phyloP scores from a whole-genome alignment of 2,888 invertebrate genomes.

The Steinernema carpocapsae region DNA sequence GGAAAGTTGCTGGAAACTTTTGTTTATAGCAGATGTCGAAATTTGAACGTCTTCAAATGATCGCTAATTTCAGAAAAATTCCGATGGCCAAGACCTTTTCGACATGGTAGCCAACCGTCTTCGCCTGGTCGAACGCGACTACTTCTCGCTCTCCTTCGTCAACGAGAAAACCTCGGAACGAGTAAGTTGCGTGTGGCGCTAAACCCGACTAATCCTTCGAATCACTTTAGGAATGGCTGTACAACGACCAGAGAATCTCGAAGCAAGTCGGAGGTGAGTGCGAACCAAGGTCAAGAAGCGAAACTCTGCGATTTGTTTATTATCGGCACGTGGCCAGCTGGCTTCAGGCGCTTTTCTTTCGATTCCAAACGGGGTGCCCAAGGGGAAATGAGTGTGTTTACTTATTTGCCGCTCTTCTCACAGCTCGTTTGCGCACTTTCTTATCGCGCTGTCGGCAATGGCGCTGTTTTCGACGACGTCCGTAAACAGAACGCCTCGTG shows the following conservation, averaged over 20 bases:
- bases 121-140: slow-evolving; percentile 61
- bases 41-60: too few relatives aligned
- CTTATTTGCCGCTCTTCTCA: not conserved
- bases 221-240: slow-evolving; percentile 61
- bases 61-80: slow-evolving; percentile 53
- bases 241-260: slow-evolving; percentile 64
- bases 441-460: slow-evolving; percentile 7
- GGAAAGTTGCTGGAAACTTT: too few relatives aligned
- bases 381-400: slow-evolving; percentile 5
- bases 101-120: slow-evolving; percentile 52
- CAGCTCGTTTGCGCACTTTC: not conserved
- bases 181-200: not conserved
- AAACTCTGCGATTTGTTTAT: not conserved
- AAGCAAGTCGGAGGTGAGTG: slow-evolving; percentile 58
- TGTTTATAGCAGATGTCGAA: too few relatives aligned
- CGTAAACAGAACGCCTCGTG: not conserved
- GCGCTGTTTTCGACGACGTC: not conserved
- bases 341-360: not conserved
- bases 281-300: not conserved
- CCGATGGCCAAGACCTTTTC: slow-evolving; percentile 61
- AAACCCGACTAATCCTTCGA: not conserved
- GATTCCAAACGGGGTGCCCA: not conserved
- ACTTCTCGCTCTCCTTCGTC: slow-evolving; percentile 65
- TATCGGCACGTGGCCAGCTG: too few relatives aligned
- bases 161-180: slow-evolving; percentile 53